Conservation (phyloP, 2,888 invertebrate species). For the Mactromeris polynyma region DNA sequence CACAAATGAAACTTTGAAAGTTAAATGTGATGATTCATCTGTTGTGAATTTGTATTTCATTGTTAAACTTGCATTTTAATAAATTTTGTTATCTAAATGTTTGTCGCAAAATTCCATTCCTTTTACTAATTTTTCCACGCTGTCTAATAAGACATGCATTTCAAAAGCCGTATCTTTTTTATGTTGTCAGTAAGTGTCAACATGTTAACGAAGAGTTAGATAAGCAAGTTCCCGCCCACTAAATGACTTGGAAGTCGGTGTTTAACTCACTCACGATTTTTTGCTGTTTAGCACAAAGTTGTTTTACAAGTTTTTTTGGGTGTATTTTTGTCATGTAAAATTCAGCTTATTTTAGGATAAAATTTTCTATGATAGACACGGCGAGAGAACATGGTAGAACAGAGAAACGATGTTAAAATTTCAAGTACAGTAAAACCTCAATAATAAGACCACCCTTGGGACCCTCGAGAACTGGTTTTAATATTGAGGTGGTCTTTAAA, state of each 20-base stretch:
- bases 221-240: not conserved
- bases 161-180: not conserved
- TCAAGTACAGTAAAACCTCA: too few species aligned
- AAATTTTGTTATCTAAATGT: not conserved
- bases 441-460: too few species aligned
- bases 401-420: too few species aligned
- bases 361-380: not conserved
- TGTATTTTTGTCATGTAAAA: not conserved
- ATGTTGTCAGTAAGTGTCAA: constrained; percentile 8
- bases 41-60: not conserved
- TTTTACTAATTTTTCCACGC: not conserved
- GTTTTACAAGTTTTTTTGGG: not conserved
- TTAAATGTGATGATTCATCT: not conserved
- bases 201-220: not conserved
- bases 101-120: not conserved
- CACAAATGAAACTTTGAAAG: not conserved
- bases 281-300: not conserved
- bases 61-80: constrained; percentile 3
- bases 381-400: too few species aligned
- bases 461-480: too few species aligned
- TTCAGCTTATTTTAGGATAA: not conserved
- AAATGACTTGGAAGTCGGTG: not conserved
- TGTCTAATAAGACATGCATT: not conserved
- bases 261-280: not conserved
- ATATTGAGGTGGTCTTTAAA: too few species aligned